Evolutionary conservation across 2,888 invertebrate species (phyloP), one percentile per base, ranked within the genome.

Genomic region (Mesoligia furuncula): DNA sequence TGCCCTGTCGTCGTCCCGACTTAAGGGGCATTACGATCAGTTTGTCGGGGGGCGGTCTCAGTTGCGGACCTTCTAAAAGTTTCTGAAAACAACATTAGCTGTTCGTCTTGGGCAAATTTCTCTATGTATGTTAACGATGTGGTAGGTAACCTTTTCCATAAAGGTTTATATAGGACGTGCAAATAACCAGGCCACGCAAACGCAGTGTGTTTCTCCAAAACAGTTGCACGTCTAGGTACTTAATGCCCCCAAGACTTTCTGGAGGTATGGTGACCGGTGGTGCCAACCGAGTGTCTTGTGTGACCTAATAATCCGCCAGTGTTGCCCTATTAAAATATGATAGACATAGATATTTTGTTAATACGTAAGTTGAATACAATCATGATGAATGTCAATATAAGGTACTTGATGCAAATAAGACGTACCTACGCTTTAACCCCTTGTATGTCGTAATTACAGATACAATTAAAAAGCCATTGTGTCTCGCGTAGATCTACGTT

Each of bases 21-120:
- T 88, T 88, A 39, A 92, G 89, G 73, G 85, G 79, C 59, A 82
- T 51, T 11, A 87, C 80, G 74, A 87, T 90, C 67, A 88, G 11
- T 86, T 91, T 92, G 11, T 92, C 90, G 69, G 83, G 71, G 31
- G 75, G 36, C 1, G 88, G 81, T 75, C 86, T 92, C 67, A 90
- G n/a, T 85, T 90, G 91, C 65, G 89, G 62, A 72, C 81, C 84
- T 80, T 93, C 93, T 91, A 90, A 67, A 90, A 80, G 67, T 91
- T 93, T 94, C 94, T 94, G 93, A 80, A 93, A 93, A 79, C 76
- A 87, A 86, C 78, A 88, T 92, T 86, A 92, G 89, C 87, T 87
- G 80, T 87, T 92, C 88, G 88, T 93, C 93, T 91, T 87, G 83
- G 85, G 71, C 77, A 70, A 73, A 65, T 72, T 73, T 75, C 17